Conservation (phyloP, 2,113 vertebrate genomes). For the Oryzias javanicus region DNA sequence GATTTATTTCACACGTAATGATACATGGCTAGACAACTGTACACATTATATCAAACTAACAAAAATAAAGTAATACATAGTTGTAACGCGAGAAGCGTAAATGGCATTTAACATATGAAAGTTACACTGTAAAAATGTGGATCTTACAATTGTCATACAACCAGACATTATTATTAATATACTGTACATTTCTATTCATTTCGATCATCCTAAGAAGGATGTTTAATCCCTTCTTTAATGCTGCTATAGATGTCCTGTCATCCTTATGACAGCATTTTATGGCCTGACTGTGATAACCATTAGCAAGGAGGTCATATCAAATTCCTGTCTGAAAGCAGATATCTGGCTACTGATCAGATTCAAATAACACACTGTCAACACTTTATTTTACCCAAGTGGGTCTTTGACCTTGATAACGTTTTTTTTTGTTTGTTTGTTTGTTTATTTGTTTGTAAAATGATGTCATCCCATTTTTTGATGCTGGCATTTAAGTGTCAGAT, state of each 20-base stretch:
- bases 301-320: slow-evolving; percentile 71
- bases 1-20: slow-evolving; percentile 79
- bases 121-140: slow-evolving; percentile 78
- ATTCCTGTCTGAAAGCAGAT: slow-evolving; percentile 72
- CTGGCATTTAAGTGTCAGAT: slow-evolving; percentile 72
- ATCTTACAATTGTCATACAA: slow-evolving; percentile 79
- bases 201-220: slow-evolving; percentile 66
- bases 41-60: slow-evolving; percentile 81
- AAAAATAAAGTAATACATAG: slow-evolving; percentile 77
- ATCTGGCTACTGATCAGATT: slow-evolving; percentile 73
- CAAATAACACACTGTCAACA: slow-evolving; percentile 74
- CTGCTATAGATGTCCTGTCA: slow-evolving; percentile 62
- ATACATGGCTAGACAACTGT: slow-evolving; percentile 80
- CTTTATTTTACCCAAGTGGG: slow-evolving; percentile 61
- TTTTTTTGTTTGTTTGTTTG: slow-evolving; percentile 12
- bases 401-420: slow-evolving; percentile 57
- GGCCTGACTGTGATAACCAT: slow-evolving; percentile 70
- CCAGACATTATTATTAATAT: slow-evolving; percentile 78
- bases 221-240: slow-evolving; percentile 65
- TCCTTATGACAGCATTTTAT: slow-evolving; percentile 68
- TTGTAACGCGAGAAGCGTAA: slow-evolving; percentile 76
- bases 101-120: slow-evolving; percentile 79
- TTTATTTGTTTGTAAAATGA: slow-evolving; percentile 52
- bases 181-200: slow-evolving; percentile 77
- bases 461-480: slow-evolving; percentile 59